Conservation (phyloP, 2,113 vertebrate genomes). For the Urocynchramus pylzowi region DNA sequence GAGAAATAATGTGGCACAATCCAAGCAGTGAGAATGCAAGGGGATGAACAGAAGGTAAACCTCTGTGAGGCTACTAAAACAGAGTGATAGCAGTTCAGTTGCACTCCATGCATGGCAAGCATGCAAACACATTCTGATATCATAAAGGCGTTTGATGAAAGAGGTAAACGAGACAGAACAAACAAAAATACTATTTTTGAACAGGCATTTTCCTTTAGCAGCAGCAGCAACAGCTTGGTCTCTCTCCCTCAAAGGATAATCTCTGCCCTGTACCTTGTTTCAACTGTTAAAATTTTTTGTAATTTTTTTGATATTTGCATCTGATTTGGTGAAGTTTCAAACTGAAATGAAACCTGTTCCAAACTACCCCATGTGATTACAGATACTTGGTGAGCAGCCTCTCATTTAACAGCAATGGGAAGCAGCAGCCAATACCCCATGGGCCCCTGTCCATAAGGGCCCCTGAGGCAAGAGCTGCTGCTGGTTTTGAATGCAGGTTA, state of each 20-base stretch:
- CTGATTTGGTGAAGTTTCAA: neutral
- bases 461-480: conserved; percentile 37
- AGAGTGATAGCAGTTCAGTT: neutral
- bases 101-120: neutral
- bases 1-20: neutral
- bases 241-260: neutral
- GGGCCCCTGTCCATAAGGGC: neutral
- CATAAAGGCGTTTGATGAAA: neutral
- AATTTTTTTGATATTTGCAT: neutral
- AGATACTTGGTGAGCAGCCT: neutral
- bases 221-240: neutral
- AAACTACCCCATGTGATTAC: neutral
- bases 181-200: neutral
- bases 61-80: neutral
- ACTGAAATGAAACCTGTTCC: neutral
- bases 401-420: neutral
- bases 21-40: neutral
- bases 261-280: neutral
- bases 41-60: neutral
- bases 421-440: neutral
- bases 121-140: neutral
- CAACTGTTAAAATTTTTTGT: neutral
- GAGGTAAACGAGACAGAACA: neutral
- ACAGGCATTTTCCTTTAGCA: neutral
- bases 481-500: neutral